phyloP scores from a whole-genome alignment of 2,888 invertebrate genomes.

The Diploptera punctata region DNA sequence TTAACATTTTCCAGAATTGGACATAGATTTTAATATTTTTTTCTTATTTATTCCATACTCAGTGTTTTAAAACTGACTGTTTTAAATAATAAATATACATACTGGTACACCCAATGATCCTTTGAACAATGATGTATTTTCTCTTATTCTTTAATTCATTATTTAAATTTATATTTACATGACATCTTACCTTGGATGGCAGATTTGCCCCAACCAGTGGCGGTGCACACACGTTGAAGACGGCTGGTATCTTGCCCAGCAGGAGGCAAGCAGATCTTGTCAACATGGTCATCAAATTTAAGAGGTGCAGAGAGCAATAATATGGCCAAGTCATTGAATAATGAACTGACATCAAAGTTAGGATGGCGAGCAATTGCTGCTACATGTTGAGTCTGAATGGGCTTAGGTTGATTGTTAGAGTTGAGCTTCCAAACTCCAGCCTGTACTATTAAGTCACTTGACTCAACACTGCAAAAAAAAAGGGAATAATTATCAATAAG shows the following conservation, averaged over 20 bases:
- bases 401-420: conserved; percentile 70
- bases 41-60: too few relatives aligned
- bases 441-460: conserved; percentile 74
- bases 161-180: too few relatives aligned
- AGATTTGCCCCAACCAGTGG: conserved; percentile 85
- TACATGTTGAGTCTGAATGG: conserved; percentile 79
- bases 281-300: conserved; percentile 72
- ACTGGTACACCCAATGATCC: too few relatives aligned
- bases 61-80: too few relatives aligned
- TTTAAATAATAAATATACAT: too few relatives aligned
- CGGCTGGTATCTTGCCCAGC: background rate
- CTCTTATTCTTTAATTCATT: too few relatives aligned
- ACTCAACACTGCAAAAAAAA: conserved; percentile 60
- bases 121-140: too few relatives aligned
- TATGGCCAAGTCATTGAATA: conserved; percentile 74
- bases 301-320: conserved; percentile 67
- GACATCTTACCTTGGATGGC: conserved; percentile 80
- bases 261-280: conserved; percentile 72
- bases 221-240: conserved; percentile 65
- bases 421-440: conserved; percentile 82
- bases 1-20: too few relatives aligned
- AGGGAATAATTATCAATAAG: background rate
- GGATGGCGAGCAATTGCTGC: conserved; percentile 75
- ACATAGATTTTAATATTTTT: too few relatives aligned
- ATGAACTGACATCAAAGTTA: conserved; percentile 64